Evolutionary conservation across 1,140 invertebrate species (phyloP).

Genomic region (Solenopsis fugax): DNA sequence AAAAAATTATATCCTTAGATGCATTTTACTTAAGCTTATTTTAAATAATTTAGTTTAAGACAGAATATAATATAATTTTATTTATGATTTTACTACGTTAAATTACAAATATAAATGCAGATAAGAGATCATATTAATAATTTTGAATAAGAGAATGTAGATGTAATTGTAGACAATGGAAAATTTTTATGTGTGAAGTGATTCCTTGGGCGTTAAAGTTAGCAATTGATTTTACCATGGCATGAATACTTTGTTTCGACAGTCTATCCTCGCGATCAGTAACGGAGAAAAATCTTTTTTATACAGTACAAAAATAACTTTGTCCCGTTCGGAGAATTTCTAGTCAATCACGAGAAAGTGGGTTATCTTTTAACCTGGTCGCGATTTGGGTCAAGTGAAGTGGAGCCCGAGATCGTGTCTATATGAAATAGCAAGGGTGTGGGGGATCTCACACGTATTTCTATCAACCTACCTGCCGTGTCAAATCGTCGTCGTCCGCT

Average conservation of each 20-base stretch:
- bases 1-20: neutral
- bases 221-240: neutral
- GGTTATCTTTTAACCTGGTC: conserved; percentile 56
- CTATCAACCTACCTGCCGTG: neutral
- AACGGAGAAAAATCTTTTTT: conserved; percentile 27
- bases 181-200: neutral
- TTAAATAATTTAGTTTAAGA: neutral
- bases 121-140: neutral
- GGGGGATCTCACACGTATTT: conserved; percentile 11
- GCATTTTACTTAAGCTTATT: neutral
- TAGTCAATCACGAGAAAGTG: conserved; percentile 53
- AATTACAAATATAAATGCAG: neutral
- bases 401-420: conserved; percentile 46
- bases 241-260: neutral
- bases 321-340: conserved; percentile 53
- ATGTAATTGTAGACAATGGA: neutral
- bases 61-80: neutral
- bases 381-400: conserved; percentile 64
- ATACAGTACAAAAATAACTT: conserved; percentile 42
- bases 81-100: neutral
- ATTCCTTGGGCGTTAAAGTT: conserved; percentile 18
- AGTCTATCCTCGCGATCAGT: conserved; percentile 12
- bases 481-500: conserved; percentile 18
- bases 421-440: conserved; percentile 47
- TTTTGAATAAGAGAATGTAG: neutral